A percentile compares a stretch with the other conserved stretches of the same genome.
These are phyloP conservation scores for Danio tinwini DNA, from an alignment of 2,797 vertebrate species.

Conservation along the genomic window DNA sequence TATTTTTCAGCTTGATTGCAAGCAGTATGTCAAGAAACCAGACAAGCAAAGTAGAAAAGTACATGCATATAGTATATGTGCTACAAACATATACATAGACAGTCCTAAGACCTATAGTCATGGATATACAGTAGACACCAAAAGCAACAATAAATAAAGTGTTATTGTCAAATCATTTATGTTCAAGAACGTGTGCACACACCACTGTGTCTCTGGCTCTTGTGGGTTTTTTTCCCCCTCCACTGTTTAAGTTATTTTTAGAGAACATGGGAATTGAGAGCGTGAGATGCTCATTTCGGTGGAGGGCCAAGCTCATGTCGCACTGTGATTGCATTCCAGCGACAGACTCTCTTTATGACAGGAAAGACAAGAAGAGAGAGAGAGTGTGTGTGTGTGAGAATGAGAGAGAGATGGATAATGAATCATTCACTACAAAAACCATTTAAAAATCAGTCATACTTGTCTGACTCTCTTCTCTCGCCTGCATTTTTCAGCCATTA, in stretches of 20 bases:
- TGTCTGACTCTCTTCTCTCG: conserved; percentile 52
- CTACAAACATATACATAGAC: not conserved
- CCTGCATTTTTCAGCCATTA: conserved; percentile 56
- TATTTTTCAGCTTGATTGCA: not conserved
- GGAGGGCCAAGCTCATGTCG: conserved; percentile 49
- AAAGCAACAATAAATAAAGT: not conserved
- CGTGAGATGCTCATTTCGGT: conserved; percentile 55
- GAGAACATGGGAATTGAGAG: conserved; percentile 61
- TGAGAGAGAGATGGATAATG: conserved; percentile 20
- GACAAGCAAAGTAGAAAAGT: not conserved
- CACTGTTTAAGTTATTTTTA: conserved; percentile 57
- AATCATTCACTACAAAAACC: conserved; percentile 55
- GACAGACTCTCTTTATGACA: conserved; percentile 49
- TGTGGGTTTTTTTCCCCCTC: conserved; percentile 7
- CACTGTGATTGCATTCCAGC: conserved; percentile 43
- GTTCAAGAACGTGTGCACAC: conserved; percentile 14
- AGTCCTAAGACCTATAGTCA: not conserved
- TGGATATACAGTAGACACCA: conserved; percentile 4
- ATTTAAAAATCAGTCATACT: conserved; percentile 60
- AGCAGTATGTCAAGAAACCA: not conserved
- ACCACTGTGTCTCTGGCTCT: conserved; percentile 46
- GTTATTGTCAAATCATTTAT: conserved; percentile 23
- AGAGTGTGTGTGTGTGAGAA: not conserved
- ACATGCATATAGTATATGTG: not conserved
- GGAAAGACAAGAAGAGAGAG: conserved; percentile 1